These are phyloP conservation scores for Acrobeloides nanus DNA, from an alignment of 2,888 invertebrate species.

Conservation along the genomic window DNA sequence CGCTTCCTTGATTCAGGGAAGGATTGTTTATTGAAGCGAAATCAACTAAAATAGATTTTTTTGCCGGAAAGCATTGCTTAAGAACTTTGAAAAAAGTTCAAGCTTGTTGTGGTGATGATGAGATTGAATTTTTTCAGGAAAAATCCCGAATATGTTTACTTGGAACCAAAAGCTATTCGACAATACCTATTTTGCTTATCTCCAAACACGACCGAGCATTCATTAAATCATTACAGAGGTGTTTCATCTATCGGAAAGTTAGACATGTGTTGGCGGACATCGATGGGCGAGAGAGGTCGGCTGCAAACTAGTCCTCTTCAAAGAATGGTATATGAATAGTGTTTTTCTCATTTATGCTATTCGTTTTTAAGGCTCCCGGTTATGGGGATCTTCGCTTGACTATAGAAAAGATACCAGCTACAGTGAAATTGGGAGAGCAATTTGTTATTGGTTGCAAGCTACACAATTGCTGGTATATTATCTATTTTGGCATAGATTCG, in stretches of 20 bases:
- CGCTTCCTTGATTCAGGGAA: no score
- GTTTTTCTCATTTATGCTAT: constrained; percentile 17
- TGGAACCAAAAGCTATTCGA: constrained; percentile 81
- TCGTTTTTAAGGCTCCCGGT: constrained; percentile 69
- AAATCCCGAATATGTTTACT: constrained; percentile 49
- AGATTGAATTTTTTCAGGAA: background rate
- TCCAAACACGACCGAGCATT: constrained; percentile 29
- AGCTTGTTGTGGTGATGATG: background rate
- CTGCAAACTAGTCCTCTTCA: constrained; percentile 89
- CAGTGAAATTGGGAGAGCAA: constrained; percentile 73
- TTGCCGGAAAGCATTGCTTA: background rate
- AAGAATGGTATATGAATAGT: constrained; percentile 61
- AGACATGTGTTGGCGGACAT: constrained; percentile 95
- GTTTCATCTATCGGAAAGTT: constrained; percentile 65
- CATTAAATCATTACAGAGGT: constrained; percentile 55
- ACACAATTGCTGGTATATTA: constrained; percentile 67
- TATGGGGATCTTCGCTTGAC: constrained; percentile 82
- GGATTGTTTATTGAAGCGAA: no score
- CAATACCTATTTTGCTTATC: constrained; percentile 84
- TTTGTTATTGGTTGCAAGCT: constrained; percentile 74
- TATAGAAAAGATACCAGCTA: constrained; percentile 75
- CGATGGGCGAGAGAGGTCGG: constrained; percentile 89
- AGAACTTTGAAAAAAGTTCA: background rate
- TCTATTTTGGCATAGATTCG: no score
- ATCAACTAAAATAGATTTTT: background rate